Evolutionary conservation across 2,797 vertebrate genomes (phyloP).

Genomic region (Hyperoplus immaculatus): DNA sequence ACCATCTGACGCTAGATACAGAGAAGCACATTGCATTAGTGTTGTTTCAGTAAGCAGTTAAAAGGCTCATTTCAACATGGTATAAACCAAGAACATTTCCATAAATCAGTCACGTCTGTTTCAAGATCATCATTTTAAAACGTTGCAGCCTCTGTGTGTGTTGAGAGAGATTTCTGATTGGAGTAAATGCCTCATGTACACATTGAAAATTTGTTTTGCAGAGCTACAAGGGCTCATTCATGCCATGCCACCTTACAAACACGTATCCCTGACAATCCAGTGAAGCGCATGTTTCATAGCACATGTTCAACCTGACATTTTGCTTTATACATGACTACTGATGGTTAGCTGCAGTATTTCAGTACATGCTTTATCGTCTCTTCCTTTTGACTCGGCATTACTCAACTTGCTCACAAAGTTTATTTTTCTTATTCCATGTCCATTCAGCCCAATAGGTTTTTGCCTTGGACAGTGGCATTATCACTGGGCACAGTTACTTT

Average conservation of each 20-base stretch:
- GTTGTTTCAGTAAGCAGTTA: slow-evolving; percentile 4
- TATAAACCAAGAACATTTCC: neutral
- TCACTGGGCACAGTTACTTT: neutral
- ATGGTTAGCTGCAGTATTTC: neutral
- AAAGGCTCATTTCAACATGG: neutral
- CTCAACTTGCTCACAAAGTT: neutral
- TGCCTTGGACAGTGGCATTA: neutral
- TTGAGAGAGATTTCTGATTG: neutral
- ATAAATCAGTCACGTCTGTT: neutral
- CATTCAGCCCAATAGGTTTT: neutral
- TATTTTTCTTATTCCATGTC: neutral
- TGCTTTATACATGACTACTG: neutral
- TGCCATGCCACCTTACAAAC: neutral
- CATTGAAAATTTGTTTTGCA: too few relatives aligned
- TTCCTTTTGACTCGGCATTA: neutral
- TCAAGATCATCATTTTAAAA: neutral
- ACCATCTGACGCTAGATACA: slow-evolving; percentile 16
- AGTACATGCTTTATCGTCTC: neutral
- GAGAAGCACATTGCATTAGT: neutral
- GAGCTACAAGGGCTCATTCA: too few relatives aligned
- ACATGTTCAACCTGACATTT: neutral
- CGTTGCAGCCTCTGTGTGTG: neutral
- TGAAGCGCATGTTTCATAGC: neutral
- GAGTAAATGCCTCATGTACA: neutral
- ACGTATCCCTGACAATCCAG: neutral